Evolutionary conservation across 2,797 vertebrate genomes (phyloP), one percentile per base, ranked within the genome.

Genomic region (Sebastes cheni): DNA sequence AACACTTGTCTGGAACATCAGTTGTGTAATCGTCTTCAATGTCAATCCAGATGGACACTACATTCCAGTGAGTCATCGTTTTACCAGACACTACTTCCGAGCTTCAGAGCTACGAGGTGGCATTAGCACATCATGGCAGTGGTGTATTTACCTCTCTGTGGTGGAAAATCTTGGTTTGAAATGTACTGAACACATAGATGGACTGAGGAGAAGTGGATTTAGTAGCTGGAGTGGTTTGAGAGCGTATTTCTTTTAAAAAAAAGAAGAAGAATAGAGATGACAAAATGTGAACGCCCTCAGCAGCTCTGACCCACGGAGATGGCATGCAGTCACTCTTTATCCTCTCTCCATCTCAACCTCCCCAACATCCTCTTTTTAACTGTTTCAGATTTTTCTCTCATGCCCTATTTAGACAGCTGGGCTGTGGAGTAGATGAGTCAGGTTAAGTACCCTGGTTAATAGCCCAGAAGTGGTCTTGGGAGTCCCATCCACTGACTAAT

Each of bases 341-440:
- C 32, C 56, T 75, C 55, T 75, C 46, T 55, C 27, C 54, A 29
- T 55, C 36, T 64, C 62, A 29, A 3, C 67, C 46, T n/a, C 30
- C 14, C 39, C 0, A 42, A 42, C 39, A 42, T 42, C 39, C 13
- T 42, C 39, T 25, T 29, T 55, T 58, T 84, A 7, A 25, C 66
- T 25, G 27, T 80, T 34, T 55, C 14, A 32, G 39, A 52, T 42
- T 75, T 75, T 76, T 74, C 71, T 79, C 72, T 82, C 83, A 25
- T 82, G 50, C 25, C 20, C 62, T 84, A 42, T 88, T 88, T 82
- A 71, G 60, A 88, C 88, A 87, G 86, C 89, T 83, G 77, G 22
- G 20, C 59, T 32, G 65, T 59, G 86, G 86, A 85, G 83, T 58
- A 58, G 68, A 90, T 92, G 91, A 93, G 79, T 93, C 92, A 89